A percentile compares a stretch with the other conserved stretches of the same genome.
phyloP scores from a whole-genome alignment of 2,113 vertebrate species.

The Scolopax mira region DNA sequence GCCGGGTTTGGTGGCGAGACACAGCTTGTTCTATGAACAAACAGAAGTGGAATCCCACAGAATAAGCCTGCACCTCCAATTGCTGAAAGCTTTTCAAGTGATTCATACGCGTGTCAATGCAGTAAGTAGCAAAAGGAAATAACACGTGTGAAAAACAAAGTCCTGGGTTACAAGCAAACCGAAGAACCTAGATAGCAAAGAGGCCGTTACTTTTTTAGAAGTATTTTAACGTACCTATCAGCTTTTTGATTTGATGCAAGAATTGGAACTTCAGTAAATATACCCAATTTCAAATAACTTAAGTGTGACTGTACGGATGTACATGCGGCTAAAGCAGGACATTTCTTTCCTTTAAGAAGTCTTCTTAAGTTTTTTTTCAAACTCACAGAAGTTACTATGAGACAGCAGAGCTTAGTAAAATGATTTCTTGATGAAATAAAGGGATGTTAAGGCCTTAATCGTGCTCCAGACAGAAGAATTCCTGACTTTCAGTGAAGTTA shows the following conservation, averaged over 20 bases:
- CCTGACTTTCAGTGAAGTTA: conserved; percentile 31
- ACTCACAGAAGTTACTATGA: background rate
- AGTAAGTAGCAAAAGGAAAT: background rate
- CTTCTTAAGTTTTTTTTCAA: background rate
- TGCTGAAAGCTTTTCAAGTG: background rate
- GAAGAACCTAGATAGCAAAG: background rate
- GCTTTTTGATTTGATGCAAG: background rate
- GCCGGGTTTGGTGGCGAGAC: background rate
- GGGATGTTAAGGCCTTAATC: background rate
- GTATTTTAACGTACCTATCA: background rate
- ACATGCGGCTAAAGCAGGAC: background rate
- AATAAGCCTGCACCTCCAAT: background rate
- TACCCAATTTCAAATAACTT: background rate
- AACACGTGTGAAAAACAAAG: background rate
- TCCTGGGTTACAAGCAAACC: background rate
- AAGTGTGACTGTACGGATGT: background rate
- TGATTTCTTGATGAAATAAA: background rate
- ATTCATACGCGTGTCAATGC: background rate
- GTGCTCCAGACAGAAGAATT: conserved; percentile 25
- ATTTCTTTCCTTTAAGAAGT: background rate
- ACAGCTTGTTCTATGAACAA: background rate
- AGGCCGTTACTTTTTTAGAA: background rate
- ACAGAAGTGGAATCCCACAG: background rate
- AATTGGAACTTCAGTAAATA: background rate
- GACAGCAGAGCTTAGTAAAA: background rate